Evolutionary conservation across 2,797 vertebrate genomes (phyloP).

Genomic region (Danio tinwini): DNA sequence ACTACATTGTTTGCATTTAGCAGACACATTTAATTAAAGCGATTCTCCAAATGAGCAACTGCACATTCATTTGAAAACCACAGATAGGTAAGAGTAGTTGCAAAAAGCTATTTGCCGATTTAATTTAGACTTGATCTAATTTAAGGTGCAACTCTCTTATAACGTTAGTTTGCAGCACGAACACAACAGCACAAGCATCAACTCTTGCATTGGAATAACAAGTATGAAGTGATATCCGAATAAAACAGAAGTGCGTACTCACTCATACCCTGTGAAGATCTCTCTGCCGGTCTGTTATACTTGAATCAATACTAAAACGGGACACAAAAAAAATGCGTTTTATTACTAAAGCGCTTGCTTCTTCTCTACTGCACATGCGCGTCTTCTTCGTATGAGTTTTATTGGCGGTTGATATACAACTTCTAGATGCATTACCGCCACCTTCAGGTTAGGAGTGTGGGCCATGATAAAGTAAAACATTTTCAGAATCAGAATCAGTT

Average conservation of each 20-base stretch:
- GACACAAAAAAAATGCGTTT: not conserved
- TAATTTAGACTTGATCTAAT: no score
- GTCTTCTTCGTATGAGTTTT: no score
- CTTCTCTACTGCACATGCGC: not conserved
- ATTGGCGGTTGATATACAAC: no score
- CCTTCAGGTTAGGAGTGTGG: no score
- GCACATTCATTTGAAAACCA: no score
- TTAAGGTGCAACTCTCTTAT: no score
- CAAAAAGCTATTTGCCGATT: no score
- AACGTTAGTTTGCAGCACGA: not conserved
- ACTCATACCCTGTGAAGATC: not conserved
- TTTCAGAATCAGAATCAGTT: no score
- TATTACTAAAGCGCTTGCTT: not conserved
- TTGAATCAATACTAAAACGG: no score
- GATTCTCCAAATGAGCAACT: not conserved
- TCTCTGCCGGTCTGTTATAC: not conserved
- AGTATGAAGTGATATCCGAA: not conserved
- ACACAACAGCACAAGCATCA: not conserved
- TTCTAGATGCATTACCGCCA: no score
- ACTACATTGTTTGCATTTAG: not conserved
- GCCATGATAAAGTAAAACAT: no score
- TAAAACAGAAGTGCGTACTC: not conserved
- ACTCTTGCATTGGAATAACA: not conserved
- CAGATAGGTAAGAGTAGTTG: no score
- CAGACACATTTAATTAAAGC: not conserved